Base-by-base conservation (phyloP, 1,140 invertebrate genomes). In the Diachasmimorpha longicaudata region DNA sequence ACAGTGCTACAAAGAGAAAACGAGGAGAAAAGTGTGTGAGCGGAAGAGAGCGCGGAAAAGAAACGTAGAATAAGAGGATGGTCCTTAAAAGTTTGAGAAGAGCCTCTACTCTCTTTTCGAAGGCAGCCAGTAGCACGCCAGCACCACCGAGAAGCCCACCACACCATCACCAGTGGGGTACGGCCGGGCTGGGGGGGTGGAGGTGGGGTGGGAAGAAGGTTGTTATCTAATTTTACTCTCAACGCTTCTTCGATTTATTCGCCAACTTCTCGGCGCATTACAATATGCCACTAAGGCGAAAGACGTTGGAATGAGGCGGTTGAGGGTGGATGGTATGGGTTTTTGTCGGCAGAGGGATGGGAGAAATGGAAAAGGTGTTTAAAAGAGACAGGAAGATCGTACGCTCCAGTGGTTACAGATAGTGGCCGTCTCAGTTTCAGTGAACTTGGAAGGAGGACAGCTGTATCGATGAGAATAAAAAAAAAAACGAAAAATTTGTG, bases 181-280 rank as follows among this genome's bases (percentile, higher is more conserved):
- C 2, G 31, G 31, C 2, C 2, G 31, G 31, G 31, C 2, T 2
- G 31, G 31, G 31, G 31, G 31, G 31, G 31, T 2, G 31, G 31
- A 6, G 31, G 31, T 2, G 31, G 31, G 31, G 31, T 2, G 31
- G 31, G 31, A 31, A 6, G 31, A 31, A 31, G 81, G 82, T 88
- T 88, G 87, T 89, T 89, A 89, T 88, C 87, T 89, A 89, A 89
- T 89, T 89, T 89, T 87, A 89, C 87, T 88, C 86, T 88, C 86
- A 89, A 88, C 87, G 86, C 87, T 89, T 88, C 86, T 89, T 89
- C 87, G 87, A 89, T 89, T 89, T 89, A 89, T 89, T 87, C 87
- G 83, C 87, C 82, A 89, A 89, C 87, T 89, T 89, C 82, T 86
- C 83, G 84, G 83, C 84, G 85, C 86, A 87, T 89, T 89, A 88